Percentiles rank a stretch among this genome's conserved stretches.
Evolutionary conservation across 2,797 vertebrate species (phyloP).

Genomic region (Cottoperca gobio): DNA sequence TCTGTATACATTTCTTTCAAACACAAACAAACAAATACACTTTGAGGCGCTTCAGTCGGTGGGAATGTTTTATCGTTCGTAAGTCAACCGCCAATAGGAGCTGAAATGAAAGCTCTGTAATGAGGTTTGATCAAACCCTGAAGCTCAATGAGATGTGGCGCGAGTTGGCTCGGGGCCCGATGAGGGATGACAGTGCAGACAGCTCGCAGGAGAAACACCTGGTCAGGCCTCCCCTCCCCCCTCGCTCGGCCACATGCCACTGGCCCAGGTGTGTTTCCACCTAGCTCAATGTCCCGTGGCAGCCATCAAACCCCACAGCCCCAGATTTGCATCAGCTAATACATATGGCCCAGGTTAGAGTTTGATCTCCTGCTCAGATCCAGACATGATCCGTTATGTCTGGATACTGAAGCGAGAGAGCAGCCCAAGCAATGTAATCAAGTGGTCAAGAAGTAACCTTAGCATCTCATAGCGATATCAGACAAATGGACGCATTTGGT

Average conservation of each 20-base stretch:
- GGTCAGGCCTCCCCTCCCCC: constrained; percentile 23
- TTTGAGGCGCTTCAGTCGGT: constrained; percentile 8
- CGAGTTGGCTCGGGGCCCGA: constrained; percentile 39
- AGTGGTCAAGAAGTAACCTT: constrained; percentile 31
- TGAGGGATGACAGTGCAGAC: constrained; percentile 65
- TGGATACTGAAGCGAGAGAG: constrained; percentile 36
- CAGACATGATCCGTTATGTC: constrained; percentile 47
- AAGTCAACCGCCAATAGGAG: constrained; percentile 29
- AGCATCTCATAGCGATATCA: constrained; percentile 29
- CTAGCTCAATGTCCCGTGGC: constrained; percentile 47
- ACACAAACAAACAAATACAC: constrained; percentile 3
- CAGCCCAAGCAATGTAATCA: constrained; percentile 36
- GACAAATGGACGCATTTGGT: constrained; percentile 60
- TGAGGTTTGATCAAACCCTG: constrained; percentile 71
- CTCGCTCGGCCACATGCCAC: constrained; percentile 56
- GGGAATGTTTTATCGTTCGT: constrained; percentile 29
- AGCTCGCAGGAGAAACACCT: constrained; percentile 70
- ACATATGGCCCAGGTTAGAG: constrained; percentile 40
- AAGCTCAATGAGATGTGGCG: constrained; percentile 57
- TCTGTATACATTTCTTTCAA: not conserved
- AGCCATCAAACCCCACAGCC: constrained; percentile 46
- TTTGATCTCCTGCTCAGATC: constrained; percentile 46
- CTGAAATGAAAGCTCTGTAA: constrained; percentile 49
- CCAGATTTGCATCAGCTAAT: constrained; percentile 49
- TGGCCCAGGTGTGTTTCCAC: constrained; percentile 71